Percentiles rank a stretch among this genome's conserved stretches.
Evolutionary conservation across 1,140 invertebrate genomes (phyloP).

Genomic region (Hesperophylax magnus): DNA sequence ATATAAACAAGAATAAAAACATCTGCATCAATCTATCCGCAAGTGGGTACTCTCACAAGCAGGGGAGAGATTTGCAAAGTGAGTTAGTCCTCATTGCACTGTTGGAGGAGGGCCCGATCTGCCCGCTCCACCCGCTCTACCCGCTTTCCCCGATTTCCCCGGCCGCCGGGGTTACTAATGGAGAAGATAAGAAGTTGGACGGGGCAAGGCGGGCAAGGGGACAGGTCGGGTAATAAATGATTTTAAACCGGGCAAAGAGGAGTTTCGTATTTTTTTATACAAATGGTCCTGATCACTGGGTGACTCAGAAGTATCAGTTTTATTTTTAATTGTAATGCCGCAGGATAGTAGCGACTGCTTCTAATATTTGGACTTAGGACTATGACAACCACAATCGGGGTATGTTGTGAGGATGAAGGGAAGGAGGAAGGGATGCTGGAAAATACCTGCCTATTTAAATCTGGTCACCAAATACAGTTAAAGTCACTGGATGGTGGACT

Average conservation of each 20-base stretch:
- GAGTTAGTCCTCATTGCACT: neutral
- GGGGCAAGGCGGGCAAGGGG: neutral
- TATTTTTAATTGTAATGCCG: too few species aligned
- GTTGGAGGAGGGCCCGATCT: neutral
- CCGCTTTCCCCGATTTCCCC: neutral
- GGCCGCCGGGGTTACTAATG: conserved; percentile 13
- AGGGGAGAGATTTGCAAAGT: neutral
- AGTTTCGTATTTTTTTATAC: conserved; percentile 52
- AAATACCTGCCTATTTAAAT: too few species aligned
- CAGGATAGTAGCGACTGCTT: too few species aligned
- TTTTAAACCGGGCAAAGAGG: conserved; percentile 50
- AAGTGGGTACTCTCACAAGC: neutral
- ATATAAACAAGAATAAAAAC: neutral
- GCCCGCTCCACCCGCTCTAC: neutral
- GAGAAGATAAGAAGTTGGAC: conserved; percentile 26
- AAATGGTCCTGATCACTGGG: conserved; percentile 40
- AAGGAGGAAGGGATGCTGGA: too few species aligned
- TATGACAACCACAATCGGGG: too few species aligned
- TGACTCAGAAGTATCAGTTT: neutral
- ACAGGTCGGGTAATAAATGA: conserved; percentile 53
- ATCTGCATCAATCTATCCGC: neutral
- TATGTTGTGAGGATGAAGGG: too few species aligned
- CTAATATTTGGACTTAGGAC: too few species aligned
- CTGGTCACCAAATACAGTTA: too few species aligned
- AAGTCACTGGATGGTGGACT: too few species aligned